Conservation (phyloP, 2,888 invertebrate species). For the Pterostichus niger region DNA sequence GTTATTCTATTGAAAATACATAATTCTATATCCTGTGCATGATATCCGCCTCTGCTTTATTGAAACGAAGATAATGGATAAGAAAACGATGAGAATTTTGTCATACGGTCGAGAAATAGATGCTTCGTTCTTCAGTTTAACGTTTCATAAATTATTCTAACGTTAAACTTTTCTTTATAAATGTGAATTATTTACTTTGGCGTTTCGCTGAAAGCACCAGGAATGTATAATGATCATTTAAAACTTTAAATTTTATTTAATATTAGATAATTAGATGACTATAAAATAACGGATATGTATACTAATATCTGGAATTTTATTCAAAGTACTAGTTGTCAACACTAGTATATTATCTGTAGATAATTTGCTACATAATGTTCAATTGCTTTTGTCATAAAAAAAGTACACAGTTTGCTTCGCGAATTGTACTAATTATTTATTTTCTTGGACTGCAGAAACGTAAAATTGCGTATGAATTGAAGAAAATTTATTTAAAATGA, state of each 20-base stretch:
- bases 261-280: slow-evolving; percentile 5
- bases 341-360: neutral
- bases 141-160: slow-evolving; percentile 39
- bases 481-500: no score
- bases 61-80: slow-evolving; percentile 37
- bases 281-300: neutral
- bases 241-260: neutral
- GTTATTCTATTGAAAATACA: slow-evolving; percentile 18
- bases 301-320: neutral
- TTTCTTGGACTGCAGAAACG: neutral
- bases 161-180: slow-evolving; percentile 45
- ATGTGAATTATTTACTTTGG: slow-evolving; percentile 22
- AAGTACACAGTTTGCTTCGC: neutral
- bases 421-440: neutral
- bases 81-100: slow-evolving; percentile 46
- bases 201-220: slow-evolving; percentile 10
- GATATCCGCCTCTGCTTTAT: neutral
- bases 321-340: neutral
- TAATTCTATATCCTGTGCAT: slow-evolving; percentile 24
- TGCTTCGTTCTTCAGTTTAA: slow-evolving; percentile 21
- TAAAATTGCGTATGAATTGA: no score
- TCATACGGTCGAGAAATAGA: slow-evolving; percentile 26
- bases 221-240: slow-evolving; percentile 17
- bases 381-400: neutral
- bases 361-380: neutral